Conservation (phyloP, 2,113 vertebrate species). For the Halcyon malimbica region DNA sequence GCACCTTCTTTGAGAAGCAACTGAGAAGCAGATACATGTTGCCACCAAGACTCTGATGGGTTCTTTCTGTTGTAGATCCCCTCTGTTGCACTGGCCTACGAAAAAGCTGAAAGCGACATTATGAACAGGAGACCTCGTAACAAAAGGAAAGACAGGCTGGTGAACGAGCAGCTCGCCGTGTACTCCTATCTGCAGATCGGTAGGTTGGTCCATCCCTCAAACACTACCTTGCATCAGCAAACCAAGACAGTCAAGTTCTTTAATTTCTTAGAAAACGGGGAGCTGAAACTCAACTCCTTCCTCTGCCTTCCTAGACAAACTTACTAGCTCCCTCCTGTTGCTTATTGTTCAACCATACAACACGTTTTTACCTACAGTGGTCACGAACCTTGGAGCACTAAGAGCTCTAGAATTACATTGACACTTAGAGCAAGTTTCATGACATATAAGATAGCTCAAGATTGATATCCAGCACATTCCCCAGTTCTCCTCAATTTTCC, state of each 20-base stretch:
- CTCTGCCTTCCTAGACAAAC: not conserved
- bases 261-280: not conserved
- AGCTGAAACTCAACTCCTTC: not conserved
- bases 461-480: not conserved
- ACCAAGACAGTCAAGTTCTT: not conserved
- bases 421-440: not conserved
- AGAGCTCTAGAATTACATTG: not conserved
- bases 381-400: not conserved
- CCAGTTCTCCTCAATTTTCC: not conserved
- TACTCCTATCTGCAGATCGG: slow-evolving; percentile 84
- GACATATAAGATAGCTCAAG: not conserved
- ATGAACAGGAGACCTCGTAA: slow-evolving; percentile 83
- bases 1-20: not conserved
- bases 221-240: accelerated
- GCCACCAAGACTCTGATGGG: not conserved
- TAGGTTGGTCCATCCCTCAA: not conserved
- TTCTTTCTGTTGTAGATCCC: slow-evolving; percentile 72
- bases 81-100: slow-evolving; percentile 81
- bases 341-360: not conserved
- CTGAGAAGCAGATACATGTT: accelerated
- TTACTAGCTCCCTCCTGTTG: not conserved
- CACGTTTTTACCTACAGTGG: not conserved
- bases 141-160: slow-evolving; percentile 78
- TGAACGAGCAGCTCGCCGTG: slow-evolving; percentile 74
- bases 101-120: slow-evolving; percentile 83